Base-by-base conservation (phyloP, 1,140 invertebrate species). In the Drosophila nasuta region DNA sequence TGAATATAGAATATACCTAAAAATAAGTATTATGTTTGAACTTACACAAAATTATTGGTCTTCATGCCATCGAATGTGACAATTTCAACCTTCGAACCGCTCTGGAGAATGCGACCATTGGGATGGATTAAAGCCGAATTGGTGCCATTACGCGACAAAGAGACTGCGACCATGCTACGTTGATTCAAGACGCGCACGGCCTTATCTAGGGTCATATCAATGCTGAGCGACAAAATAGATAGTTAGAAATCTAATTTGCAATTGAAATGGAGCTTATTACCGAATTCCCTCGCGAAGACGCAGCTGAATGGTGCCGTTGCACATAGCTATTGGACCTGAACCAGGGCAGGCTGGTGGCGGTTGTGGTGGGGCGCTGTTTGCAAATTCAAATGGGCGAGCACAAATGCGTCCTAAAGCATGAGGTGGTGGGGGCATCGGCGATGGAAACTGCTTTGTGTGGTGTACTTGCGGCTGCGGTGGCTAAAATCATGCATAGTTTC, bases 31-130 rank as follows among this genome's bases (percentile, higher is more conserved):
- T 41, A n/a, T 11, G 38, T 41, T 33, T 63, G 15, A 33, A 79
- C 79, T 82, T 51, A 93, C 91, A 93, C 81, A 82, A 78, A 91
- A 57, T 90, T 92, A 35, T 92, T 93, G 30, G 74, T 77, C 64
- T 92, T 85, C 82, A 90, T 92, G 62, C 92, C 92, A 54, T 92
- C 92, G 49, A 91, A 92, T 17, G 92, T 82, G 11, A 93, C 82
- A 46, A 97, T 97, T 92, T 97, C 96, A n/a, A 97, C 96, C 35
- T 96, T 94, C 2, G 96, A 96, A 15, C 96, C 96, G 81, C 97
- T 96, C 88, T 97, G 96, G 88, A 96, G 95, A 62, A 97, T 95
- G 20, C 96, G 93, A 6, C 96, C 96, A 89, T 97, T 97, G 2
- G 96, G 96, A 92, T 97, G 96, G 41, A 97, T 94, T 46, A 97